phyloP scores from a whole-genome alignment of 2,888 invertebrate species.

The Osmoderma eremita region DNA sequence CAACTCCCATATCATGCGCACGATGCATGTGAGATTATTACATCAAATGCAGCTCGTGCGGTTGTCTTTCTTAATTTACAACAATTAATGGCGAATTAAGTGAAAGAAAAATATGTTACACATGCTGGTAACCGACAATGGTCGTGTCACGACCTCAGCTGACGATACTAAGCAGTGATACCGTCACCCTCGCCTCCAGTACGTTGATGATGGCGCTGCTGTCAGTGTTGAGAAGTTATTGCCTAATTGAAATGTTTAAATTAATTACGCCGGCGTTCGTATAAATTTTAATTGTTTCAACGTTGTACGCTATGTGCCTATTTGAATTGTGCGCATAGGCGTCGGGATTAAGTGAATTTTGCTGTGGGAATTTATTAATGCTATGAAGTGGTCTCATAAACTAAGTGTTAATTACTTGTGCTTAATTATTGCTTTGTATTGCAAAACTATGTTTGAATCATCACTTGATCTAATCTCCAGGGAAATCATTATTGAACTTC shows the following conservation, averaged over 20 bases:
- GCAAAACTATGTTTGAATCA: too few relatives aligned
- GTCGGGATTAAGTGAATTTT: neutral
- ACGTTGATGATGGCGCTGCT: neutral
- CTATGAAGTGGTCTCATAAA: too few relatives aligned
- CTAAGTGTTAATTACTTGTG: too few relatives aligned
- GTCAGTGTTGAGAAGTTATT: constrained; percentile 3
- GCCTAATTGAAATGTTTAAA: constrained; percentile 28
- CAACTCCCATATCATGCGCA: constrained; percentile 2
- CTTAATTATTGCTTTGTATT: too few relatives aligned
- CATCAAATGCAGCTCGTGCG: constrained; percentile 31
- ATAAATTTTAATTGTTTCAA: constrained; percentile 14
- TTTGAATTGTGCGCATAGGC: neutral
- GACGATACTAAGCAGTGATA: constrained; percentile 30
- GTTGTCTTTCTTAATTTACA: constrained; percentile 38
- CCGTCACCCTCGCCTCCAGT: constrained; percentile 18
- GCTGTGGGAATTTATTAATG: constrained; percentile 5
- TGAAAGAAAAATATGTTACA: constrained; percentile 35
- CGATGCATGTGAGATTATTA: constrained; percentile 23
- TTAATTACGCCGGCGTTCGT: neutral
- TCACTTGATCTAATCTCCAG: too few relatives aligned
- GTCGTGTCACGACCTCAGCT: constrained; percentile 28
- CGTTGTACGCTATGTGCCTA: neutral
- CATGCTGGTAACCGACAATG: constrained; percentile 34
- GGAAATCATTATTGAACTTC: too few relatives aligned
- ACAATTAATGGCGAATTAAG: constrained; percentile 34